These are phyloP conservation scores for Ricordea florida DNA, from an alignment of 92 coral and sea anemone species.

Conservation along the genomic window DNA sequence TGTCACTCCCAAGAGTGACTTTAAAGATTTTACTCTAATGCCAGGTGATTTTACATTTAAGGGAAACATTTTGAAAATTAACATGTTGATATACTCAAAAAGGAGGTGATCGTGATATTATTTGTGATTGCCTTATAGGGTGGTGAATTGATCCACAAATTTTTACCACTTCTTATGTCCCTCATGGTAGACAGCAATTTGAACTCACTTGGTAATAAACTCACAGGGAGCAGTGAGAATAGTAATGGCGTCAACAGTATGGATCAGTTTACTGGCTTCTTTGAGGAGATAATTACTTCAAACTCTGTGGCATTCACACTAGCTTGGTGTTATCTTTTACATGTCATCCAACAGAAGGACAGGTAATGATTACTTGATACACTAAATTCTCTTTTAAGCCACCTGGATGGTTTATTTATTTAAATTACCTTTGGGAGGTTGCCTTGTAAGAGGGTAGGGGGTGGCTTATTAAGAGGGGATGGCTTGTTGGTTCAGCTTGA, in stretches of 20 bases:
- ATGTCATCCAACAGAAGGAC: conserved; percentile 85
- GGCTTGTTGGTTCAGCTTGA: neutral
- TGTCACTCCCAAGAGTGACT: neutral
- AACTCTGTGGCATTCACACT: conserved; percentile 87
- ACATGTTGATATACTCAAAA: neutral
- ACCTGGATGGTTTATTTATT: too few relatives aligned
- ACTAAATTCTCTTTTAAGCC: neutral
- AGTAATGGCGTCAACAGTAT: conserved; percentile 48
- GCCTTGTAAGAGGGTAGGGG: too few relatives aligned
- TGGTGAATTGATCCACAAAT: conserved; percentile 80
- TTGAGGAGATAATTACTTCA: conserved; percentile 81
- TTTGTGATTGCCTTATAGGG: conserved; percentile 53
- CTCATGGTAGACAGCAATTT: conserved; percentile 92
- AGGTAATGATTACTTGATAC: conserved; percentile 47
- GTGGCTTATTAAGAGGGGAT: too few relatives aligned
- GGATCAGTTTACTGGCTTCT: conserved; percentile 62
- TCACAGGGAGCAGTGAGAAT: conserved; percentile 64
- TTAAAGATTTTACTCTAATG: neutral
- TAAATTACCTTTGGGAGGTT: too few relatives aligned
- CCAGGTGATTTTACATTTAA: too few relatives aligned
- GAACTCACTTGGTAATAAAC: conserved; percentile 66
- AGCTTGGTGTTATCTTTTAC: conserved; percentile 81
- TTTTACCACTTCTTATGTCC: conserved; percentile 90
- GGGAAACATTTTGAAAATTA: too few relatives aligned
- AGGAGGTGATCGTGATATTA: neutral